Evolutionary conservation across 2,888 invertebrate species (phyloP).

Genomic region (Macropis europaea): DNA sequence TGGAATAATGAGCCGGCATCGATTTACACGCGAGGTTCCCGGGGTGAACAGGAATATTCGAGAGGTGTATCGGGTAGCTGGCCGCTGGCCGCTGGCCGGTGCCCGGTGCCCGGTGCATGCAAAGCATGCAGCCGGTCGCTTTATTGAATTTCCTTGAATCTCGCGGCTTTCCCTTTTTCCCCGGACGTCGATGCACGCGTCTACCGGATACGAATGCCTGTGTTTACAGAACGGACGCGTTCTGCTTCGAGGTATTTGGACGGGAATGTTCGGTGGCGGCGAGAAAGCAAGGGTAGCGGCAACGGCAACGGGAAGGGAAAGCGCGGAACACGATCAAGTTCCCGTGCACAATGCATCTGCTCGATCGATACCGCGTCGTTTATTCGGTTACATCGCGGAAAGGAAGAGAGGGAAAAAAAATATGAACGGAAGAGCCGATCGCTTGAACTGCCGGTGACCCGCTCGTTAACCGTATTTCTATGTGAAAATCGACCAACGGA

Average conservation of each 20-base stretch:
- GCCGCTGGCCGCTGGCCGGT: too few species aligned
- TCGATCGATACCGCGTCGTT: constrained; percentile 1
- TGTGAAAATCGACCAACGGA: background rate
- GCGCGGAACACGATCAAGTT: constrained; percentile 7
- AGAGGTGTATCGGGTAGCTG: constrained; percentile 1
- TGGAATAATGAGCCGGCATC: background rate
- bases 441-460: constrained; percentile 11
- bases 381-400: background rate
- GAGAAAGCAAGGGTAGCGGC: background rate
- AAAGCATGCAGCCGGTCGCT: background rate
- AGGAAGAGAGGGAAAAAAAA: background rate
- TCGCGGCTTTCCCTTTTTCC: background rate
- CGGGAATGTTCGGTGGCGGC: background rate
- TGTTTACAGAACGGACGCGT: background rate
- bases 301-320: too few species aligned
- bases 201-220: background rate
- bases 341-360: background rate
- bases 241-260: background rate
- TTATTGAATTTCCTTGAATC: constrained; percentile 30
- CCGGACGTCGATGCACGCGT: constrained; percentile 2
- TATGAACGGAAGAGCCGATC: background rate
- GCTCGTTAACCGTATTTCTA: background rate
- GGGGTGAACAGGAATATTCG: background rate
- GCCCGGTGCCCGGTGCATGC: background rate
- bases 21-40: background rate